Conservation (phyloP, 2,888 invertebrate genomes). For the Eumacrocentrus americanus region DNA sequence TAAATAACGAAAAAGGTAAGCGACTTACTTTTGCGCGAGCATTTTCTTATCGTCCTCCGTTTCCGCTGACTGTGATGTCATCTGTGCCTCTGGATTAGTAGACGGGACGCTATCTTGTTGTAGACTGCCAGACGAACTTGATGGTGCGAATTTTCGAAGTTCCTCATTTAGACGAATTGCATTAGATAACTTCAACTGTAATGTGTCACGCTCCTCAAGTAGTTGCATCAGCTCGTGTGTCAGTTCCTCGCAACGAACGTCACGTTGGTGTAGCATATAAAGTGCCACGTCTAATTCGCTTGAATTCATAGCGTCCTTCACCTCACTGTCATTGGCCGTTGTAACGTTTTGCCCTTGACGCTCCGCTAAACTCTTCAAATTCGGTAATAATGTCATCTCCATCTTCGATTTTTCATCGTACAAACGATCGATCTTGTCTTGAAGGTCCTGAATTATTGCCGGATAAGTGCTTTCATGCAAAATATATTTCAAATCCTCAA, state of each 20-base stretch:
- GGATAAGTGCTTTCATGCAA: conserved; percentile 61
- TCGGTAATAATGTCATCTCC: conserved; percentile 27
- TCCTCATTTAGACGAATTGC: conserved; percentile 78
- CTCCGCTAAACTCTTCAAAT: conserved; percentile 12
- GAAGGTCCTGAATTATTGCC: conserved; percentile 57
- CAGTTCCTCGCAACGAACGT: conserved; percentile 84
- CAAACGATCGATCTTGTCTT: conserved; percentile 45
- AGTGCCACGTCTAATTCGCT: conserved; percentile 78
- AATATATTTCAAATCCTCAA: conserved; percentile 73
- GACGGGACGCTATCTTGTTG: conserved; percentile 34
- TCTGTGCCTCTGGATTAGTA: conserved; percentile 49
- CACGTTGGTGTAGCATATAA: conserved; percentile 85
- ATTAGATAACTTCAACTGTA: conserved; percentile 82
- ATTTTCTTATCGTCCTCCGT: conserved; percentile 53
- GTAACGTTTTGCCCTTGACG: conserved; percentile 1
- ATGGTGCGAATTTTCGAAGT: conserved; percentile 52
- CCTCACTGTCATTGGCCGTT: neutral
- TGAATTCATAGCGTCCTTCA: conserved; percentile 23
- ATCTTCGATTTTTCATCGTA: conserved; percentile 39
- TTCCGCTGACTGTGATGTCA: conserved; percentile 50
- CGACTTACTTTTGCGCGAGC: conserved; percentile 58
- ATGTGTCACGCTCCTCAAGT: conserved; percentile 82
- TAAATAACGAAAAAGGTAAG: neutral
- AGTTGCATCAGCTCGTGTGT: conserved; percentile 82
- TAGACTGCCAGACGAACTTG: conserved; percentile 6